Conservation (phyloP, 1,140 invertebrate species). For the Formica exsecta region DNA sequence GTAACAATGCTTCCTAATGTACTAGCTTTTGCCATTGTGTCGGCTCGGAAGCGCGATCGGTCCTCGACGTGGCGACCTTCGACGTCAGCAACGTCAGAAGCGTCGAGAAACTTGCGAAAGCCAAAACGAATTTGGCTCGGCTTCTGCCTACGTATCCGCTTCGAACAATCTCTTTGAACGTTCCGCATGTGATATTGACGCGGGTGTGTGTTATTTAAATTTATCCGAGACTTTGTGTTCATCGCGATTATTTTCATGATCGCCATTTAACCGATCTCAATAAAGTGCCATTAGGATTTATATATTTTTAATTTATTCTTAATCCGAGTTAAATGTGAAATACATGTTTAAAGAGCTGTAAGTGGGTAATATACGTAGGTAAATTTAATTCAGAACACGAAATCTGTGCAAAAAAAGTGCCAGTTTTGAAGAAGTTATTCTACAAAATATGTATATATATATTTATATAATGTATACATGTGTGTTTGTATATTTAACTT, state of each 20-base stretch:
- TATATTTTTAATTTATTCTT: slow-evolving; percentile 12
- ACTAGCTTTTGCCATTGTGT: slow-evolving; percentile 46
- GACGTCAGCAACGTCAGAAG: slow-evolving; percentile 29
- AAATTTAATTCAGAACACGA: slow-evolving; percentile 4
- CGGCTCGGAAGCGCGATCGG: slow-evolving; percentile 41
- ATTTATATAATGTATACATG: not conserved
- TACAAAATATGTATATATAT: not conserved
- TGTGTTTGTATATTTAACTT: not conserved
- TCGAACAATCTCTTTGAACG: slow-evolving; percentile 48
- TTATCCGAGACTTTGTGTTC: slow-evolving; percentile 2
- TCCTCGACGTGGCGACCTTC: slow-evolving; percentile 62
- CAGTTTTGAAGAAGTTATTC: not conserved
- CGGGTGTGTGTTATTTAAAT: slow-evolving; percentile 52
- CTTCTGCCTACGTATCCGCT: slow-evolving; percentile 38
- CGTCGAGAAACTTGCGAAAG: slow-evolving; percentile 62
- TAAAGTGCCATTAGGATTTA: not conserved
- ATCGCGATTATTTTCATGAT: not conserved
- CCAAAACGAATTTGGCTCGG: slow-evolving; percentile 66
- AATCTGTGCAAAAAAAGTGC: not conserved
- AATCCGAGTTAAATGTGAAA: not conserved
- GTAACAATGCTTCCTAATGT: slow-evolving; percentile 76
- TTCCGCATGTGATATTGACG: slow-evolving; percentile 8
- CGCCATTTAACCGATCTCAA: not conserved
- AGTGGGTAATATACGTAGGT: not conserved
- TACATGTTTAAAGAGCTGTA: not conserved